Conservation (phyloP, 1,140 invertebrate species). For the Eupeodes corollae region DNA sequence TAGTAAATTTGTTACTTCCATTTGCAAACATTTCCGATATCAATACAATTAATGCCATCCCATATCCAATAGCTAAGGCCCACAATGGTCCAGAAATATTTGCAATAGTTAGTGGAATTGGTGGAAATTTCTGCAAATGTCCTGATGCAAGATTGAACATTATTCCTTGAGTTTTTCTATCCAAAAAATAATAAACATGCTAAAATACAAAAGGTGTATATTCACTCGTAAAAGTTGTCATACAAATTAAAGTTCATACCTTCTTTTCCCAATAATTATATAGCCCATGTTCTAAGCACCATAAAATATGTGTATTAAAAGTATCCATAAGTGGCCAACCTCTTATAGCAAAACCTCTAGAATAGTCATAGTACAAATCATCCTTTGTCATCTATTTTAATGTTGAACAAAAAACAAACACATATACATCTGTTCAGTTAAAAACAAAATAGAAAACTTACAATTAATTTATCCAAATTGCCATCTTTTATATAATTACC, state of each 20-base stretch:
- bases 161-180: slow-evolving; percentile 22
- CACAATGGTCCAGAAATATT: slow-evolving; percentile 28
- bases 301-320: slow-evolving; percentile 23
- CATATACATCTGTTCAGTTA: not conserved
- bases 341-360: slow-evolving; percentile 24
- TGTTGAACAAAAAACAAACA: too few relatives aligned
- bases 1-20: too few relatives aligned
- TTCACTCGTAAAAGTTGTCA: slow-evolving; percentile 8
- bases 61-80: slow-evolving; percentile 22
- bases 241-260: slow-evolving; percentile 1
- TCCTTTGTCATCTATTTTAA: slow-evolving; percentile 10
- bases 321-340: slow-evolving; percentile 26
- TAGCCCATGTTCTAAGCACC: slow-evolving; percentile 23
- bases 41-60: slow-evolving; percentile 4
- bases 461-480: slow-evolving; percentile 25
- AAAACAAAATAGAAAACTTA: slow-evolving; percentile 1
- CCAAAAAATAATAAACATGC: slow-evolving; percentile 14
- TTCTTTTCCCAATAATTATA: slow-evolving; percentile 25
- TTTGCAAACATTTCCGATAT: slow-evolving; percentile 1
- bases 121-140: slow-evolving; percentile 16
- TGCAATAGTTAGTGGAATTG: slow-evolving; percentile 18
- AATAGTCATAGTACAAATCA: slow-evolving; percentile 31
- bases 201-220: slow-evolving; percentile 5
- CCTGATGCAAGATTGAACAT: slow-evolving; percentile 19
- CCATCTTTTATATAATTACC: slow-evolving; percentile 21